Base-by-base conservation (phyloP, 2,113 vertebrate species). In the Colossoma macropomum region DNA sequence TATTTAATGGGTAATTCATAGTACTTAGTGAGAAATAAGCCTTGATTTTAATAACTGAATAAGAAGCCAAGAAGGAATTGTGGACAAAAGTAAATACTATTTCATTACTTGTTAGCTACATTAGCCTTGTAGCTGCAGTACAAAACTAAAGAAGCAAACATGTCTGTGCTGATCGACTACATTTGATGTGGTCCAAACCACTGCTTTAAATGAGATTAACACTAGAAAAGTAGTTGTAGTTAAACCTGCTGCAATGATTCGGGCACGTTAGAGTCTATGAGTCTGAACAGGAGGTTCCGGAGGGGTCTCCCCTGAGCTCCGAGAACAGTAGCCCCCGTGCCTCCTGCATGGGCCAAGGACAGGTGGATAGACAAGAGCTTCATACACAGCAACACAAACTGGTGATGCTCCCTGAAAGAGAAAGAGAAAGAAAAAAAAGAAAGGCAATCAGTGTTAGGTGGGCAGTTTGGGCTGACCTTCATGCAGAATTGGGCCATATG, bases 331-430 rank as follows among this genome's bases (percentile, higher is more conserved):
- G 97, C 97, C 76, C 98, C 98, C 12, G 98, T 98, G 15, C 98
- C 97, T 28, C 98, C 98, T 1, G 98, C 97, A 76, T 99, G 93
- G 0, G 98, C 98, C 90, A 99, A 92, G 25, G 98, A 97, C 89
- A 99, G 94, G 85, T 99, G 98, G 90, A 97, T 97, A 80, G 98
- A 99, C 79, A 99, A 95, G 78, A 99, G 92, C 90, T 98, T 98
- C 93, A 99, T 95, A 88, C 98, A 99, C 66, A 99, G 90, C 81
- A 98, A 95, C 70, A 99, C 92, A 90, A 99, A 99, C 92, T 91
- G 97, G 88, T 99, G 98, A 89, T 99, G 98, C 86, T 99, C 98
- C 90, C 98, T 99, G 88, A 45, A 81, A 65, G 60, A 85, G 1
- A 86, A 8, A 87, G 0, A 66, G 3, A 38, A 62, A 73, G 17